Base-by-base conservation (phyloP, 2,113 vertebrate species). In the Nothoprocta pentlandii region DNA sequence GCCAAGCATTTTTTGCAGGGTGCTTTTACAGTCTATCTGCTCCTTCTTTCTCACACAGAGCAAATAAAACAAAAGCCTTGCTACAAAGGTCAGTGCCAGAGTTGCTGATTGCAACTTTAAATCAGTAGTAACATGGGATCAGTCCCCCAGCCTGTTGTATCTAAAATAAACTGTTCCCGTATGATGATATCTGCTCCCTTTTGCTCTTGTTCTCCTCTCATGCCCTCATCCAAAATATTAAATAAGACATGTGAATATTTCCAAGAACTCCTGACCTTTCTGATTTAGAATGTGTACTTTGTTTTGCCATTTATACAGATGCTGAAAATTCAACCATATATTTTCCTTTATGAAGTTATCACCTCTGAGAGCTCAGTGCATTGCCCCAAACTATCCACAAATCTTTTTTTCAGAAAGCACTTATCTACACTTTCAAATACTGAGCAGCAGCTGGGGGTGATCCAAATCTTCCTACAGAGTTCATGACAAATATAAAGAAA, bases 391-490 rank as follows among this genome's bases (percentile, higher is more conserved):
- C 30, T 54, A 46, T 32, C 36, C 68, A 30, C 20, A 76, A 80
- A 34, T 58, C 70, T 81, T 67, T 68, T 85, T 95, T 88, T 46
- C 34, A 67, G 88, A 88, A 88, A 89, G 3, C 26, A 46, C 80
- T 90, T 16, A 3, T 58, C 42, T 83, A 22, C 63, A 41, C 39
- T 82, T 87, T 80, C 59, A 77, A 82, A 83, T 64, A 73, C 42
- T 51, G 64, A 83, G 22, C 21, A 80, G 64, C 68, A 83, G 34
- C 71, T 96, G 73, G 80, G 87, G 54, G 34, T 41, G 34, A 73
- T 85, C 90, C 68, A 90, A 86, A 83, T 39, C 30, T 89, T 93
- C 81, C 75, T 77, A 17, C 28, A 78, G 79, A 81, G 61, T 47
- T 67, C 44, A 28, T 58, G 82, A 62, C 49, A 87, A 51, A 47